Evolutionary conservation across 2,797 vertebrate genomes (phyloP), one percentile per base, ranked within the genome.

Genomic region (Takifugu rubripes): DNA sequence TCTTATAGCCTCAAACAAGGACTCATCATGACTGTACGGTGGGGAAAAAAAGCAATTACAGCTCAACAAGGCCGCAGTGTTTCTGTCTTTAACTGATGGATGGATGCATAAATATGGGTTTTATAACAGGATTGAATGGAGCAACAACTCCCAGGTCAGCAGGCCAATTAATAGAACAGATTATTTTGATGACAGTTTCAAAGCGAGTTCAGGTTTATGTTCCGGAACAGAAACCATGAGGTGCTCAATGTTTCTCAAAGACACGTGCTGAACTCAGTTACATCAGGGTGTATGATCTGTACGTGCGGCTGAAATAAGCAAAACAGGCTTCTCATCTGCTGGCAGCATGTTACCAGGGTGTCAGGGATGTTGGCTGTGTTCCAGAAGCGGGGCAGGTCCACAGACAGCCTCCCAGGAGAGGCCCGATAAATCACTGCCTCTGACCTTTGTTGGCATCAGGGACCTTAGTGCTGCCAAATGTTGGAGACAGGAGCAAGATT

Each of bases 391-490:
- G 87, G 64, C 64, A 42, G 72, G 79, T 78, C 68, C 79, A 54
- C 74, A 79, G 82, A 86, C 85, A 85, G 87, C 87, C 82, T 89
- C 88, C 85, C 84, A 77, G 88, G 90, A 83, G 64, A 82, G 68
- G 72, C 79, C 88, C 86, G 84, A 89, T 93, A 93, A 93, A 94
- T 95, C 89, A 91, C 77, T 64, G 42, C 52, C 55, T 68, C 64
- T 90, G 89, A 93, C 90, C 90, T 94, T 94, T 94, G 78, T 63
- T 84, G 86, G 84, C 88, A 89, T 82, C 72, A 6, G 78, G 83
- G 82, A 87, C 83, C 87, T 82, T 66, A 72, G 74, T 77, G 83
- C 71, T 78, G 83, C 73, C 72, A 86, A 89, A 89, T 87, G 86
- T 84, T 84, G 77, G 84, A 84, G 88, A 84, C 64, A 59, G 83